phyloP scores from a whole-genome alignment of 2,113 vertebrate genomes.

The Saccopteryx bilineata region DNA sequence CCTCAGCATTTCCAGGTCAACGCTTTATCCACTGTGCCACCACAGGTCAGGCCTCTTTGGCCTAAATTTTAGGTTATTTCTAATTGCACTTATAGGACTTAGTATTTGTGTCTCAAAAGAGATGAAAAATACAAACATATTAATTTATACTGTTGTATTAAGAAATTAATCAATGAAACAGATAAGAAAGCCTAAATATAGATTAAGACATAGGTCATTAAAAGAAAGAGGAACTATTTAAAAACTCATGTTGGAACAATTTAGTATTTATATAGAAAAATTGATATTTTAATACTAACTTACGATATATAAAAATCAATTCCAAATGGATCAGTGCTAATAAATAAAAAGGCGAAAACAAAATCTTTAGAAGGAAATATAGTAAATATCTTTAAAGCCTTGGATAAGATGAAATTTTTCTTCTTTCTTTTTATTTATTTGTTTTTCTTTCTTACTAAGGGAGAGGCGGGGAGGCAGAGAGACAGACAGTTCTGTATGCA shows the following conservation, averaged over 20 bases:
- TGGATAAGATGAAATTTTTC: not conserved
- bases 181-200: not conserved
- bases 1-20: too few species aligned
- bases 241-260: constrained; percentile 12
- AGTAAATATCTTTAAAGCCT: not conserved
- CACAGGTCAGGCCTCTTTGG: not conserved
- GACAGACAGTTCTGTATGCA: too few species aligned
- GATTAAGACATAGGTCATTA: not conserved
- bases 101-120: not conserved
- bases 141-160: not conserved
- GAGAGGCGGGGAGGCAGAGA: too few species aligned
- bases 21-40: too few species aligned
- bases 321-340: not conserved
- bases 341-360: not conserved
- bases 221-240: not conserved
- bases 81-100: not conserved
- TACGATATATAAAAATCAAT: not conserved
- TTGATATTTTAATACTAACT: not conserved
- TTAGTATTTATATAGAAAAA: not conserved
- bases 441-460: too few species aligned
- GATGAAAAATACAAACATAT: not conserved
- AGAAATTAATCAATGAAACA: not conserved
- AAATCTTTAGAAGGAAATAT: not conserved
- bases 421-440: too few species aligned
- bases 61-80: not conserved